Evolutionary conservation across 2,797 vertebrate genomes (phyloP).

Genomic region (Mareca penelope): DNA sequence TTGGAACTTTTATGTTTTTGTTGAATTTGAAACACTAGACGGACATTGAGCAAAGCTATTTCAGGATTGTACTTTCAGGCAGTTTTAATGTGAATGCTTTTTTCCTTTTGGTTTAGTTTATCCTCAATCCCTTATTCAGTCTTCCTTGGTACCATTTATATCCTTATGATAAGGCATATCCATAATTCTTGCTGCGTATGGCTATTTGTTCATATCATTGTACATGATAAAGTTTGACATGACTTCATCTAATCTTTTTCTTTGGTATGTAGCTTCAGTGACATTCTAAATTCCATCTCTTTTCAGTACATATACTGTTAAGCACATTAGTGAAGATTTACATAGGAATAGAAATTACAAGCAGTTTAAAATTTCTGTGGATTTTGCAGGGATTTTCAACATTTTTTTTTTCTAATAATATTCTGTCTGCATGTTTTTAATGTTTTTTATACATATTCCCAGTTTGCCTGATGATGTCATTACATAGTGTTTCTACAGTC

Average conservation of each 20-base stretch:
- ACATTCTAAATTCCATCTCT: neutral
- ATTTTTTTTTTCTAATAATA: neutral
- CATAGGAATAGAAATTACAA: neutral
- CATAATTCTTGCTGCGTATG: neutral
- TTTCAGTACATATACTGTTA: neutral
- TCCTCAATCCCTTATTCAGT: neutral
- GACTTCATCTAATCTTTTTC: neutral
- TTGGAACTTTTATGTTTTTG: neutral
- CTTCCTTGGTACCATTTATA: neutral
- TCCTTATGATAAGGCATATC: neutral
- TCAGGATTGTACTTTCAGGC: neutral
- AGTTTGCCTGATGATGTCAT: neutral
- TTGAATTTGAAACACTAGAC: neutral
- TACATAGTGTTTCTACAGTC: neutral
- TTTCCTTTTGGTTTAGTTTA: neutral
- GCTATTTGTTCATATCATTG: neutral
- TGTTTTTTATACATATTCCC: neutral
- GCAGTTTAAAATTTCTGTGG: neutral
- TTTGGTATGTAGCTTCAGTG: neutral
- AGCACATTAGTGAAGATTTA: neutral
- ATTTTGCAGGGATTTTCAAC: accelerated
- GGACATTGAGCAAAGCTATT: neutral
- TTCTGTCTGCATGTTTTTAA: neutral
- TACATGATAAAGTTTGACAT: neutral
- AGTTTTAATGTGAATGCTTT: neutral